Percentiles rank a stretch among this genome's conserved stretches.
phyloP scores from a whole-genome alignment of 2,797 vertebrate species.

The Cirrhinus mrigala region DNA sequence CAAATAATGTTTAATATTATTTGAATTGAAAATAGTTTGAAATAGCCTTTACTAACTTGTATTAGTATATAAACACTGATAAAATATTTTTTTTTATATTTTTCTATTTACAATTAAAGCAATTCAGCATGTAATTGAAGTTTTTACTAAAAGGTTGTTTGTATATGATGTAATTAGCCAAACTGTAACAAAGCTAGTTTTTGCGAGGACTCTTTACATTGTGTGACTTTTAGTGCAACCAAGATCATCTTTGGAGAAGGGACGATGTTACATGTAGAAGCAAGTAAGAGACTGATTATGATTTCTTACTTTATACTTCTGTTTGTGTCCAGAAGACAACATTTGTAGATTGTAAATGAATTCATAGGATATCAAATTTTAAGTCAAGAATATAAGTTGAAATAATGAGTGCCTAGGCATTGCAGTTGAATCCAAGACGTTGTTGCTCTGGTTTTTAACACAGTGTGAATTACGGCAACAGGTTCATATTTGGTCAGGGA shows the following conservation, averaged over 20 bases:
- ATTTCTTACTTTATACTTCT: constrained; percentile 17
- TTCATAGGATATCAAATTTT: background rate
- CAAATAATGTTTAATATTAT: background rate
- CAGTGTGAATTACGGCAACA: constrained; percentile 52
- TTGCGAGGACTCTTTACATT: background rate
- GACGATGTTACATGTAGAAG: constrained; percentile 31
- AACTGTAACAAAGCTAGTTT: background rate
- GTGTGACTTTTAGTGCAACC: constrained; percentile 47
- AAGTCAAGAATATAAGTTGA: background rate
- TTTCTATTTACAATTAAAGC: background rate
- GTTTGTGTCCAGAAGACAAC: too few relatives aligned
- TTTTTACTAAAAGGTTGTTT: background rate
- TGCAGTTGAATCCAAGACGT: background rate
- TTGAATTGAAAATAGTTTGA: background rate
- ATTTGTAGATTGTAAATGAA: background rate
- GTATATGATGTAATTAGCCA: background rate
- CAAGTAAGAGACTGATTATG: constrained; percentile 48
- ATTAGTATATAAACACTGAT: background rate
- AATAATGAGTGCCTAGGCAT: background rate
- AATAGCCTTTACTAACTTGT: background rate
- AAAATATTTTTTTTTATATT: too few relatives aligned
- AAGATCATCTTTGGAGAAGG: constrained; percentile 50
- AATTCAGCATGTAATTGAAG: background rate
- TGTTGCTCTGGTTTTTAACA: constrained; percentile 34
- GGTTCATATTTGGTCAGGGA: constrained; percentile 46